phyloP scores from a whole-genome alignment of 2,113 vertebrate species.

The Ginglymostoma cirratum region DNA sequence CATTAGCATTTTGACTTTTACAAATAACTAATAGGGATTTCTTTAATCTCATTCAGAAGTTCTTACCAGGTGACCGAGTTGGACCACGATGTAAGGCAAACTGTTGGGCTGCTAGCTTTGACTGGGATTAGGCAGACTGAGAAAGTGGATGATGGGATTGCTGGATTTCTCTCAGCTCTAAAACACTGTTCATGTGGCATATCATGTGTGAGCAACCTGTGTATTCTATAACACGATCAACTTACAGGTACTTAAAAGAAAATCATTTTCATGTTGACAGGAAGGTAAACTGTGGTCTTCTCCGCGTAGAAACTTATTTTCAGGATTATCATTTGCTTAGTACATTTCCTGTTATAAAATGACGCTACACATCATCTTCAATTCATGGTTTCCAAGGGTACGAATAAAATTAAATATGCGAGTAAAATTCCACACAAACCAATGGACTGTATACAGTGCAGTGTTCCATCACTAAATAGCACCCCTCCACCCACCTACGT shows the following conservation, averaged over 20 bases:
- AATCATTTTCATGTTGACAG: neutral
- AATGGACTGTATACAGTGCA: neutral
- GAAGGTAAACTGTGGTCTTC: neutral
- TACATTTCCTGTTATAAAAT: neutral
- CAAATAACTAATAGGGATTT: slow-evolving; percentile 86
- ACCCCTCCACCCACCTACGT: neutral
- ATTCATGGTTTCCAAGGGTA: neutral
- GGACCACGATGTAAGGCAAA: slow-evolving; percentile 44
- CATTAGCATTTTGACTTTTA: slow-evolving; percentile 97
- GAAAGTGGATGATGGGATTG: slow-evolving; percentile 58
- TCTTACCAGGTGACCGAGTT: slow-evolving; percentile 55
- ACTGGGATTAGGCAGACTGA: slow-evolving; percentile 54
- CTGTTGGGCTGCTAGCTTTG: slow-evolving; percentile 56
- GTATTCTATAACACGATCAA: neutral
- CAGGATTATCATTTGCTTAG: neutral
- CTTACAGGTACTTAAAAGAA: neutral
- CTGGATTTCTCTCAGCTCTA: slow-evolving; percentile 44
- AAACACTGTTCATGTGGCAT: slow-evolving; percentile 44
- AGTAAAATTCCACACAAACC: neutral
- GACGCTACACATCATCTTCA: neutral
- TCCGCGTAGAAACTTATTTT: neutral
- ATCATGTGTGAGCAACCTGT: slow-evolving; percentile 46
- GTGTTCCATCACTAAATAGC: neutral
- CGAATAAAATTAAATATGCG: neutral
- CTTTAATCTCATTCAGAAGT: slow-evolving; percentile 60